Evolutionary conservation across 2,113 vertebrate species (phyloP).

Genomic region (Macroglossus sobrinus): DNA sequence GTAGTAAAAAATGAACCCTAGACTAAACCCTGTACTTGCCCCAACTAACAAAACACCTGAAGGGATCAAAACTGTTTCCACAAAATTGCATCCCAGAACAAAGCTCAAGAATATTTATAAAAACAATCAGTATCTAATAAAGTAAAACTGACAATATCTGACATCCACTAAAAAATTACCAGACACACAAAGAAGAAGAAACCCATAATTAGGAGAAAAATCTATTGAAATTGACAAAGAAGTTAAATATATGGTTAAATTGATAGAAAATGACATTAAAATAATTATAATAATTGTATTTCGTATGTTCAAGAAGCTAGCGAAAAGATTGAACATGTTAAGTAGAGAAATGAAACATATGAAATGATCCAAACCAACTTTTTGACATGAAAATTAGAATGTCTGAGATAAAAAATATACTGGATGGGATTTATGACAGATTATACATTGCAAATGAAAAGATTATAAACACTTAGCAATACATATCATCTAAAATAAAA

Average conservation of each 20-base stretch:
- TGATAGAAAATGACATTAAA: not conserved
- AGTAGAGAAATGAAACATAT: not conserved
- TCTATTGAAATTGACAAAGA: not conserved
- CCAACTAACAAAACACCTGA: not conserved
- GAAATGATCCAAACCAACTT: not conserved
- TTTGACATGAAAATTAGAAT: not conserved
- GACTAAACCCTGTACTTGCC: not conserved
- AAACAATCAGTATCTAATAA: not conserved
- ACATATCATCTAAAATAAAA: not conserved
- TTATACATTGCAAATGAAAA: not conserved
- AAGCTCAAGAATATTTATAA: not conserved
- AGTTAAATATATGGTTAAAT: not conserved
- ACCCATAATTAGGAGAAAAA: not conserved
- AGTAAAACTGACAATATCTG: not conserved
- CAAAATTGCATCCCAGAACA: not conserved
- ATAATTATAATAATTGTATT: not conserved
- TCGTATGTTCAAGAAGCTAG: too few species aligned
- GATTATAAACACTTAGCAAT: not conserved
- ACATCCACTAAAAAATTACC: not conserved
- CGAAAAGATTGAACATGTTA: not conserved
- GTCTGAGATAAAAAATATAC: not conserved
- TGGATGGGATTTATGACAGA: not conserved
- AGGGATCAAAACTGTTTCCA: not conserved
- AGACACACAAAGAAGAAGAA: not conserved
- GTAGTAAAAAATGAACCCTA: not conserved